phyloP scores from a whole-genome alignment of 2,797 vertebrate genomes.

The Epinephelus coioides region DNA sequence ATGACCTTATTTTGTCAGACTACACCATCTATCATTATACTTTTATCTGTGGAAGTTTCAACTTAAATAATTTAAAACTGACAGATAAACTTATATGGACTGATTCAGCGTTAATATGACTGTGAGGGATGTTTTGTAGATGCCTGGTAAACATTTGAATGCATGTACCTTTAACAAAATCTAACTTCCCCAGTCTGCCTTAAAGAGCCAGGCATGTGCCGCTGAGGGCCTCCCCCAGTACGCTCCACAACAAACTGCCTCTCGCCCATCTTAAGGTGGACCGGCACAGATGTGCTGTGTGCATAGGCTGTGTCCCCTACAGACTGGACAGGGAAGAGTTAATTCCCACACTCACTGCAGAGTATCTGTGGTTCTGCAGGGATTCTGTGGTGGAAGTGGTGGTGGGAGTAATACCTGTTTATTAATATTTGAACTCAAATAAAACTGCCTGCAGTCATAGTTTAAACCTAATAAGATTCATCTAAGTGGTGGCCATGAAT shows the following conservation, averaged over 20 bases:
- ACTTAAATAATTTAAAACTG: background rate
- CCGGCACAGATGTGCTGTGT: slow-evolving; percentile 71
- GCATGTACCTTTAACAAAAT: slow-evolving; percentile 85
- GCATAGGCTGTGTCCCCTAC: slow-evolving; percentile 48
- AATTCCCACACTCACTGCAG: slow-evolving; percentile 83
- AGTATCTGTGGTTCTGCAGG: slow-evolving; percentile 59
- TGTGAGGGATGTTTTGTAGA: background rate
- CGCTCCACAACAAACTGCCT: slow-evolving; percentile 86
- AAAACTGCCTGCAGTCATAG: background rate
- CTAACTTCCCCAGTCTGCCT: slow-evolving; percentile 88
- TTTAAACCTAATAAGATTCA: background rate
- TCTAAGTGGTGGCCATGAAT: background rate
- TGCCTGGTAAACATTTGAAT: slow-evolving; percentile 47
- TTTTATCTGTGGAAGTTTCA: background rate
- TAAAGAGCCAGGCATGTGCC: slow-evolving; percentile 89
- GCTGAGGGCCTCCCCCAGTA: slow-evolving; percentile 86
- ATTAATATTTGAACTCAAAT: background rate
- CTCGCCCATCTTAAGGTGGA: slow-evolving; percentile 88
- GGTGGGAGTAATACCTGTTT: slow-evolving; percentile 1
- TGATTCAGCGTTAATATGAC: background rate
- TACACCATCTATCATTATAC: background rate
- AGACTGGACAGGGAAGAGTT: slow-evolving; percentile 80
- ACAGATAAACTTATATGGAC: background rate
- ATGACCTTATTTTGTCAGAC: slow-evolving; percentile 11
- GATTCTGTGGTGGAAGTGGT: slow-evolving; percentile 40